Evolutionary conservation across 2,888 invertebrate species (phyloP).

Genomic region (Elmis aenea): DNA sequence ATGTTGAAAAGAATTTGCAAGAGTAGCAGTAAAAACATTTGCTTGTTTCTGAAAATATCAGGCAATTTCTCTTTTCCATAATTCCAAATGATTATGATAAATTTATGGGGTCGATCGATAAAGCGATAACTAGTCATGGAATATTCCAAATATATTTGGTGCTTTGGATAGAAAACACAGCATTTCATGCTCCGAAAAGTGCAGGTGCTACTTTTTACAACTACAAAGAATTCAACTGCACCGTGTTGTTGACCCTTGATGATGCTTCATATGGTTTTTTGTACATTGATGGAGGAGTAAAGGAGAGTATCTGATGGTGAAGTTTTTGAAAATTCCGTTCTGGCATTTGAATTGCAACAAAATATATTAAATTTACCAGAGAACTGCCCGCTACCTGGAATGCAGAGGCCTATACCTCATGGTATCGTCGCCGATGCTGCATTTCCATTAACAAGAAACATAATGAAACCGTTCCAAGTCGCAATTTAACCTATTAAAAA

Average conservation of each 20-base stretch:
- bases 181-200: slow-evolving; percentile 18
- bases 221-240: slow-evolving; percentile 26
- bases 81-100: not conserved
- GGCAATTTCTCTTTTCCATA: slow-evolving; percentile 1
- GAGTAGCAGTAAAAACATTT: slow-evolving; percentile 1
- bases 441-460: slow-evolving; percentile 24
- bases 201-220: slow-evolving; percentile 26
- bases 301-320: slow-evolving; percentile 28
- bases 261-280: slow-evolving; percentile 27
- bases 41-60: slow-evolving; percentile 2
- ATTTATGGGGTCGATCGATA: no score
- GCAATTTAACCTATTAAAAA: slow-evolving; percentile 9
- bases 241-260: slow-evolving; percentile 27
- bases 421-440: slow-evolving; percentile 30
- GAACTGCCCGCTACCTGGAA: slow-evolving; percentile 19
- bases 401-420: slow-evolving; percentile 20
- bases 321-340: slow-evolving; percentile 21
- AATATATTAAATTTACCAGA: slow-evolving; percentile 27
- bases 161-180: slow-evolving; percentile 27
- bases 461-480: slow-evolving; percentile 27
- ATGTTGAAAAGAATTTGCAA: slow-evolving; percentile 1
- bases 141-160: slow-evolving; percentile 24
- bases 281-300: slow-evolving; percentile 24
- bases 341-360: slow-evolving; percentile 17
- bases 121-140: slow-evolving; percentile 19